Evolutionary conservation across 2,113 vertebrate species (phyloP).

Genomic region (Ascaphus truei): DNA sequence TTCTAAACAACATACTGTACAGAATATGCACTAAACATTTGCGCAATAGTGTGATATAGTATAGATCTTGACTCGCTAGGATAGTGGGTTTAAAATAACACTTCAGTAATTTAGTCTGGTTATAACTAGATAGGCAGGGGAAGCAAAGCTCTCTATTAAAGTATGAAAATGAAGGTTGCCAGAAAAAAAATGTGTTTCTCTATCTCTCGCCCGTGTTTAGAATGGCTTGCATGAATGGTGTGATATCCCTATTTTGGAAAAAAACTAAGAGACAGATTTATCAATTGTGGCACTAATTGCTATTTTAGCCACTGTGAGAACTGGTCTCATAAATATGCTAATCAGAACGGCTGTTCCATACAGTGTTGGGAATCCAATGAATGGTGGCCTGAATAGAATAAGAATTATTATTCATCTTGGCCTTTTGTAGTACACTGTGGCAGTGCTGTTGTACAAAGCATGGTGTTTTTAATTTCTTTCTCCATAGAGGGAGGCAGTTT

Average conservation of each 20-base stretch:
- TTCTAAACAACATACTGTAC: too few relatives aligned
- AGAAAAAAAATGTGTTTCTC: conserved; percentile 15
- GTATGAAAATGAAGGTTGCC: not conserved
- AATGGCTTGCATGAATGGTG: conserved; percentile 9
- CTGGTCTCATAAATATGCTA: conserved; percentile 27
- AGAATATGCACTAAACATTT: too few relatives aligned
- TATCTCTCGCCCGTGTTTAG: not conserved
- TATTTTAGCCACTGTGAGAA: conserved; percentile 32
- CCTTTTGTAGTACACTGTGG: not conserved
- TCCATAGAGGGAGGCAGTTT: not conserved
- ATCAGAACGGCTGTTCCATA: conserved; percentile 5
- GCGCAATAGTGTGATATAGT: too few relatives aligned
- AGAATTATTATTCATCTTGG: conserved; percentile 18
- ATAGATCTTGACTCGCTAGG: too few relatives aligned
- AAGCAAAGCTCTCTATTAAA: not conserved
- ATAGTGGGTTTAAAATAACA: too few relatives aligned
- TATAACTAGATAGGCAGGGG: not conserved
- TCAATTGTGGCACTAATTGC: conserved; percentile 28
- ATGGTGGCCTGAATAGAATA: not conserved
- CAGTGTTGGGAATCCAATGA: conserved; percentile 3
- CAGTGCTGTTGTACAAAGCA: not conserved
- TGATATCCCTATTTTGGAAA: conserved; percentile 24
- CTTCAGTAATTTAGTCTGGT: too few relatives aligned
- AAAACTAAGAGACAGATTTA: conserved; percentile 25
- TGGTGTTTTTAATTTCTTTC: not conserved